Evolutionary conservation across 2,888 invertebrate species (phyloP).

Genomic region (Drosophila parthenogenetica): DNA sequence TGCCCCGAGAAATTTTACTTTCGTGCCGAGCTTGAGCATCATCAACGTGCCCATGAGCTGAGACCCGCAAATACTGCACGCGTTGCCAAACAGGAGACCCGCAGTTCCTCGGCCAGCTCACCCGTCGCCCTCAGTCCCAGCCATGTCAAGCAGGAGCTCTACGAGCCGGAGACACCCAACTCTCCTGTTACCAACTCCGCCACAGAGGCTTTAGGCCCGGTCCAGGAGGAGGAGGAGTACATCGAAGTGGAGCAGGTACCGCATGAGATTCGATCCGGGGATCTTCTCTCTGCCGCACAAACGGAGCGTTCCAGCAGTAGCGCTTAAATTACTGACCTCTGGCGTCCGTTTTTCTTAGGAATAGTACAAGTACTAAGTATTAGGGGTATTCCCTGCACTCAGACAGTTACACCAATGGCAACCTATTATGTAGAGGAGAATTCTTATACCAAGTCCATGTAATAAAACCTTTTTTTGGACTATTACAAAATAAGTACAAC

Average conservation of each 20-base stretch:
- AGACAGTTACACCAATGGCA: too few species aligned
- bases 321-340: constrained; percentile 52
- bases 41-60: constrained; percentile 88
- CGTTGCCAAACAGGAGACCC: constrained; percentile 33
- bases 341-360: constrained; percentile 1
- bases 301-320: constrained; percentile 71
- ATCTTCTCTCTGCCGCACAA: constrained; percentile 28
- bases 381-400: not conserved
- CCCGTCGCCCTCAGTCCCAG: constrained; percentile 38
- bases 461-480: too few species aligned
- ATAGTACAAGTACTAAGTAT: constrained; percentile 1
- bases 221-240: constrained; percentile 84
- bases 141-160: constrained; percentile 67
- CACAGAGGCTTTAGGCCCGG: constrained; percentile 1
- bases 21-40: constrained; percentile 95
- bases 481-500: too few species aligned
- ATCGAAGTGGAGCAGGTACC: constrained; percentile 85
- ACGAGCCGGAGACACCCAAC: constrained; percentile 59
- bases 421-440: too few species aligned
- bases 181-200: constrained; percentile 29
- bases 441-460: too few species aligned
- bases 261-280: constrained; percentile 56
- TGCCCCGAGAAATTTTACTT: constrained; percentile 96
- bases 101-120: constrained; percentile 38
- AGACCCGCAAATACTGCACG: constrained; percentile 25